Evolutionary conservation across 1,140 invertebrate genomes (phyloP), one percentile per base, ranked within the genome.

Genomic region (Whitmania pigra): DNA sequence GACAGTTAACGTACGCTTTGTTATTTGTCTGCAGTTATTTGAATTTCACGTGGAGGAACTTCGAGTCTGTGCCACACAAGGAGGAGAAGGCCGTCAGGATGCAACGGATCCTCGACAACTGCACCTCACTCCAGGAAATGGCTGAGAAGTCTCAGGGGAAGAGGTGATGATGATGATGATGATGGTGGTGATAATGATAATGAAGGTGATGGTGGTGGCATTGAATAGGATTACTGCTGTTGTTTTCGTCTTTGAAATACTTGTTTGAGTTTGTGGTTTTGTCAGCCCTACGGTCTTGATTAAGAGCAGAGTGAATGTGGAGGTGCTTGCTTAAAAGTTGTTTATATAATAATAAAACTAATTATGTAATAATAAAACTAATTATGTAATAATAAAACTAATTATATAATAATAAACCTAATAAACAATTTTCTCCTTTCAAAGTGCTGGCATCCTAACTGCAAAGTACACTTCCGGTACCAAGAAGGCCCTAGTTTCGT

Each of bases 131-230:
- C 22, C 22, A 63, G 57, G 22, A 63, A 17, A 13, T n/a, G 29
- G 22, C 57, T 9, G 22, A 22, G 22, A 25, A 22, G 57, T 25
- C 22, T 63, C 57, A 63, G 29, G 22, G 22, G 22, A 63, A 25
- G 57, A 22, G 57, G 22, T 22, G 29, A 63, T 31, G 57, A 25
- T 25, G 22, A 25, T 22, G 22, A 63, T 63, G 20, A 63, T 63
- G 22, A 63, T 63, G 22, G 1, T 17, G 6, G 3, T 63, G 15
- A 17, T 60, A 17, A 17, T 60, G 55, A 17, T 60, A 17, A 60
- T 60, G 57, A n/a, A 11, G 57, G 22, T 63, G 57, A 31, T 63
- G 57, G 20, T 63, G 57, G 18, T 63, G 29, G 55, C 27, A 60
- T 60, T 60, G 55, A 60, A 7, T 4, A n/a, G 7, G 57, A n/a